Evolutionary conservation across 23 tunicate genomes (phyloP).

Genomic region (Halocynthia aurantium): DNA sequence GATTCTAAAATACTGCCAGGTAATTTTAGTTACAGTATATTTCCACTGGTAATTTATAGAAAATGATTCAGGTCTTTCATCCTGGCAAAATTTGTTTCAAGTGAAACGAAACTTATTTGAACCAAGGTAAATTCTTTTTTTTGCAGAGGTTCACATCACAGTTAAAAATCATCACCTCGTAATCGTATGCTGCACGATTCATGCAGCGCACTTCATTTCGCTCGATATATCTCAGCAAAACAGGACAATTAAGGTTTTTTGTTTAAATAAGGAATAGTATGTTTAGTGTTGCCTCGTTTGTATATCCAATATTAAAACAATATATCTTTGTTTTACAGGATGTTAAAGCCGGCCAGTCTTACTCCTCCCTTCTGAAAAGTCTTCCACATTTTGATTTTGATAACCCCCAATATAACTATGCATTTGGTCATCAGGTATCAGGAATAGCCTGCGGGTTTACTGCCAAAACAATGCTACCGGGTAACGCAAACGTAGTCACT

Average conservation of each 20-base stretch:
- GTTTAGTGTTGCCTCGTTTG: not conserved
- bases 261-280: conserved; percentile 4
- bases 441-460: conserved; percentile 1
- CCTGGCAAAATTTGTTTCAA: no score
- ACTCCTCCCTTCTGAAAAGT: conserved; percentile 32
- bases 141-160: conserved; percentile 35
- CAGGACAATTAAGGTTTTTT: not conserved
- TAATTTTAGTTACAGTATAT: not conserved
- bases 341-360: not conserved
- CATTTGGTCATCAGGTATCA: conserved; percentile 36
- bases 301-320: no score
- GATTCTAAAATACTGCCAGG: conserved; percentile 67
- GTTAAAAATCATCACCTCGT: conserved; percentile 21
- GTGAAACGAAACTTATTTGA: not conserved
- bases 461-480: conserved; percentile 2
- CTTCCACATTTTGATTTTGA: conserved; percentile 22
- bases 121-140: not conserved
- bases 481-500: not conserved
- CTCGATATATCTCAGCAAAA: conserved; percentile 14
- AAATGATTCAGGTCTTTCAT: no score
- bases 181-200: conserved; percentile 54
- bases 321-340: no score
- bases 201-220: conserved; percentile 51
- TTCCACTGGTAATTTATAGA: no score
- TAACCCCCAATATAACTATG: conserved; percentile 27